These are phyloP conservation scores for Marasmarcha lunaedactyla DNA, from an alignment of 2,888 invertebrate genomes.

Conservation along the genomic window DNA sequence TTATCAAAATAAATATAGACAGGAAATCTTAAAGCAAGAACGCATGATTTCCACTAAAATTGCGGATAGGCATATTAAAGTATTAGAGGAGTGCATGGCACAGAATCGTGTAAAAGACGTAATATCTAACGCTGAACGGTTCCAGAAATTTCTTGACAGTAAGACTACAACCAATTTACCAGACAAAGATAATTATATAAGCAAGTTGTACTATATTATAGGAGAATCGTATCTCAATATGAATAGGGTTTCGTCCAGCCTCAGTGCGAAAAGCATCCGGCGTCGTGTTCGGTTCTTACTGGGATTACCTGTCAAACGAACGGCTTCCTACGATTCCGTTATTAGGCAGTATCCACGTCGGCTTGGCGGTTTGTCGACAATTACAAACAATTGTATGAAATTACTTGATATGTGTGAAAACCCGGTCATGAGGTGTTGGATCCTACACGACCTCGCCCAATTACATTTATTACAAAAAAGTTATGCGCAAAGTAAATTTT, in stretches of 20 bases:
- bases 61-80: constrained; percentile 40
- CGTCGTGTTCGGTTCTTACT: constrained; percentile 57
- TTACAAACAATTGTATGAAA: constrained; percentile 37
- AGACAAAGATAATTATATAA: constrained; percentile 49
- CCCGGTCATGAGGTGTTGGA: constrained; percentile 56
- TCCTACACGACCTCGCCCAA: constrained; percentile 54
- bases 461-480: constrained; percentile 51
- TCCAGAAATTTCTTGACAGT: constrained; percentile 51
- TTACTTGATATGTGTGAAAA: constrained; percentile 59
- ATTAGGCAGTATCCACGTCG: constrained; percentile 57
- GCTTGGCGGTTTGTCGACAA: constrained; percentile 47
- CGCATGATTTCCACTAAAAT: constrained; percentile 45
- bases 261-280: constrained; percentile 54
- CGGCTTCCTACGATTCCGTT: constrained; percentile 57
- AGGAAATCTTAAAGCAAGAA: constrained; percentile 38
- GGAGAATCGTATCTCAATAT: constrained; percentile 53
- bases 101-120: constrained; percentile 46
- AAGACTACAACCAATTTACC: constrained; percentile 51
- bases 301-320: constrained; percentile 50
- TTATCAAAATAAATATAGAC: constrained; percentile 46
- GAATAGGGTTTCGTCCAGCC: constrained; percentile 49
- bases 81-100: constrained; percentile 43
- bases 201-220: constrained; percentile 48
- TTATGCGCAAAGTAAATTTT: constrained; percentile 55
- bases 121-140: constrained; percentile 50